Percentiles rank a stretch among this genome's conserved stretches.
Conservation (phyloP, 2,888 invertebrate genomes). For the Drosophila mercatorum region DNA sequence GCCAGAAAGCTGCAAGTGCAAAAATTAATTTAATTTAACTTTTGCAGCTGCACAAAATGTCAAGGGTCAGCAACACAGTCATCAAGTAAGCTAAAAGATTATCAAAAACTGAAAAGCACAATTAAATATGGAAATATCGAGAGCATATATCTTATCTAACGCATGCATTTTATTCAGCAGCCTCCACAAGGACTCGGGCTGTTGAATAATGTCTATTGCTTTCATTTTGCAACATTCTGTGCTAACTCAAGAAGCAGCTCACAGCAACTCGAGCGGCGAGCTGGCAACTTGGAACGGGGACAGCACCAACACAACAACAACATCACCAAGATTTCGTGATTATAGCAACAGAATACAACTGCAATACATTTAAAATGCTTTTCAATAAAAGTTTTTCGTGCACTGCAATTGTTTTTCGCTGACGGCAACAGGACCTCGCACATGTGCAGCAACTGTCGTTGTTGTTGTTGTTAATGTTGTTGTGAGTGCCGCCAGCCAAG, state of each 20-base stretch:
- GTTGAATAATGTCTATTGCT: slow-evolving; percentile 62
- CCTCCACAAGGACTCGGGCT: slow-evolving; percentile 4
- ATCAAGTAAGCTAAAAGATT: slow-evolving; percentile 41
- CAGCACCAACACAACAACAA: not conserved
- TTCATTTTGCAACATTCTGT: slow-evolving; percentile 51
- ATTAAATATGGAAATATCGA: slow-evolving; percentile 40
- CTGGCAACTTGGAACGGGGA: slow-evolving; percentile 27
- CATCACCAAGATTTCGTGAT: slow-evolving; percentile 39
- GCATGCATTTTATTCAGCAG: not conserved
- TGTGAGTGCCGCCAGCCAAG: slow-evolving; percentile 10
- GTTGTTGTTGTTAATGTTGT: not conserved
- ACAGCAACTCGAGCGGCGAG: slow-evolving; percentile 27
- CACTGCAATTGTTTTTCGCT: slow-evolving; percentile 68
- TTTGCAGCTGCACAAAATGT: slow-evolving; percentile 1
- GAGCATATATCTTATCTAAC: slow-evolving; percentile 17
- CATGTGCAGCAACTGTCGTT: slow-evolving; percentile 12
- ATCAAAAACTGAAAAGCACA: slow-evolving; percentile 20
- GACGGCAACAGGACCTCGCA: slow-evolving; percentile 26
- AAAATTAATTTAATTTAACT: slow-evolving; percentile 69
- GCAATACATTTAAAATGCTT: slow-evolving; percentile 75
- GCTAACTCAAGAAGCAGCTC: slow-evolving; percentile 26
- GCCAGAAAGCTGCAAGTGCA: slow-evolving; percentile 50
- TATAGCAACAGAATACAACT: slow-evolving; percentile 47
- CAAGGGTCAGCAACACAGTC: slow-evolving; percentile 62
- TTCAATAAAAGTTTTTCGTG: slow-evolving; percentile 75